Conservation (phyloP, 2,888 invertebrate species). For the Endotricha flammealis region DNA sequence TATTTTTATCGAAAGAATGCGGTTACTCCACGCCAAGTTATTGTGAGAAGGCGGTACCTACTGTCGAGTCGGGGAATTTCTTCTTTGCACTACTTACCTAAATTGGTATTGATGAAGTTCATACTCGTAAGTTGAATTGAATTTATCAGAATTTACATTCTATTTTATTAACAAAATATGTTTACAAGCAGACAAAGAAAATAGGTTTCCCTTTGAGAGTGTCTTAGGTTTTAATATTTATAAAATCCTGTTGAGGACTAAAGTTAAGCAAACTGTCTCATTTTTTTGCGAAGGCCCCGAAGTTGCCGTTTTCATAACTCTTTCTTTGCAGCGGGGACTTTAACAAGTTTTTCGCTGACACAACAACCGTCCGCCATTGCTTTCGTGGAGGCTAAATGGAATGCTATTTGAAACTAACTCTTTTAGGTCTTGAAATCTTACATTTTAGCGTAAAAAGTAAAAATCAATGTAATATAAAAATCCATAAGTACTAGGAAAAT, state of each 20-base stretch:
- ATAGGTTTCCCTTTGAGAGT: constrained; percentile 49
- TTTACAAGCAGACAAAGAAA: constrained; percentile 36
- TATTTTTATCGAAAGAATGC: no score
- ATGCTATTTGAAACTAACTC: constrained; percentile 19
- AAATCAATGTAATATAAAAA: no score
- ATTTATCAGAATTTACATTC: no score
- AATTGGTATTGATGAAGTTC: no score
- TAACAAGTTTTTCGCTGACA: constrained; percentile 64
- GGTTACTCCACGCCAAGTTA: no score
- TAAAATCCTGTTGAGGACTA: constrained; percentile 56
- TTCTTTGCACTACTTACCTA: no score
- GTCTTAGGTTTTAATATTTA: constrained; percentile 64
- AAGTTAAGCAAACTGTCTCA: constrained; percentile 55
- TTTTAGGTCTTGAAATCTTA: no score
- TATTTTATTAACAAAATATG: neutral
- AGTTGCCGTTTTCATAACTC: constrained; percentile 71
- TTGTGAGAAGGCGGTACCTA: no score
- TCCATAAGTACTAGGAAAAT: no score
- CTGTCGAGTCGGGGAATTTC: no score
- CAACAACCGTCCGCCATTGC: constrained; percentile 32
- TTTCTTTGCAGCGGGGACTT: constrained; percentile 56
- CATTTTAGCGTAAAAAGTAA: no score
- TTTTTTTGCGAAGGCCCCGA: constrained; percentile 56
- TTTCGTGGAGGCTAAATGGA: constrained; percentile 26
- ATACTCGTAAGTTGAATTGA: no score